A percentile compares a stretch with the other conserved stretches of the same genome.
These are phyloP conservation scores for Litoditis marina DNA, from an alignment of 2,888 invertebrate species.

Conservation along the genomic window DNA sequence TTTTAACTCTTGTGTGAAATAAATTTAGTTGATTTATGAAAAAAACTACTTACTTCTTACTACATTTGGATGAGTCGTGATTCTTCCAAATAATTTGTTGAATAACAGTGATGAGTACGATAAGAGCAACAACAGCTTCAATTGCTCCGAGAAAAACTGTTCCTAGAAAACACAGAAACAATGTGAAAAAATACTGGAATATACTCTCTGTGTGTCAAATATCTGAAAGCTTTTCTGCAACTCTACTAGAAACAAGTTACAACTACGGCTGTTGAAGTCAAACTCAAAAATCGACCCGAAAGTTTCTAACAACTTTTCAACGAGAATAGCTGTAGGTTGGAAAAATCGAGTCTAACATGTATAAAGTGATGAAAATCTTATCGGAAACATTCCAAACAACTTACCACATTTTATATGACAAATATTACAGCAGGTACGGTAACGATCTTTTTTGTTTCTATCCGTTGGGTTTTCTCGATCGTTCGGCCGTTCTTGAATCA, in stretches of 20 bases:
- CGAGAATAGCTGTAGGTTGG: too few relatives aligned
- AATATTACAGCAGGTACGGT: conserved; percentile 51
- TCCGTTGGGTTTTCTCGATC: too few relatives aligned
- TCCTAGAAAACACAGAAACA: conserved; percentile 38
- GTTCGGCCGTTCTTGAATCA: too few relatives aligned
- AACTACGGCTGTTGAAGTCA: too few relatives aligned
- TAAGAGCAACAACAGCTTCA: conserved; percentile 41
- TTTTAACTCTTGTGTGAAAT: not conserved
- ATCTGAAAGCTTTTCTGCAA: too few relatives aligned
- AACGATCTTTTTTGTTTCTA: conserved; percentile 8
- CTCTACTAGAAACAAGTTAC: too few relatives aligned
- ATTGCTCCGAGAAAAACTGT: conserved; percentile 52
- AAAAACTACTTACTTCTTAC: conserved; percentile 24
- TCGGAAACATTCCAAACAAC: conserved; percentile 3
- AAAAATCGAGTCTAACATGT: too few relatives aligned
- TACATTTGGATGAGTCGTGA: conserved; percentile 34
- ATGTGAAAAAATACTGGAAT: too few relatives aligned
- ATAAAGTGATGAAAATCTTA: too few relatives aligned
- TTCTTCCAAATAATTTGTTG: conserved; percentile 54
- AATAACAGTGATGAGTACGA: conserved; percentile 40
- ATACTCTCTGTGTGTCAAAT: too few relatives aligned
- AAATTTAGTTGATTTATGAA: not conserved
- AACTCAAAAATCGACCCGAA: too few relatives aligned
- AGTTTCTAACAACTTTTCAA: too few relatives aligned
- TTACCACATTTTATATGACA: conserved; percentile 51